Evolutionary conservation across 2,888 invertebrate species (phyloP), one percentile per base, ranked within the genome.

Genomic region (Clanis bilineata): DNA sequence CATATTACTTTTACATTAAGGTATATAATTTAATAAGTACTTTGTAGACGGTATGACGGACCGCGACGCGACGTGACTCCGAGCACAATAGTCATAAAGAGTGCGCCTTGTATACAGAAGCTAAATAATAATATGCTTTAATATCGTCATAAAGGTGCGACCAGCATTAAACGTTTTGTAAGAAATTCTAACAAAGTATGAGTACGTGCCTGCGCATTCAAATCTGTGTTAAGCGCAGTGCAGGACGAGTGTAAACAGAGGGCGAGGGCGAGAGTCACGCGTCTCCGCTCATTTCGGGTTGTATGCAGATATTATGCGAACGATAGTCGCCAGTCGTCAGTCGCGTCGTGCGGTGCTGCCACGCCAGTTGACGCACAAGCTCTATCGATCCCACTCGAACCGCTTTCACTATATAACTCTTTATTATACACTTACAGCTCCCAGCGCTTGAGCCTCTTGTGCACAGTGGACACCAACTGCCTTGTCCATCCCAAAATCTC

Each of bases 231-330:
- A 32, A 51, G 15, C 18, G 51, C 51, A 36, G 10, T 36, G 36
- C 36, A 36, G 10, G 12, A 25, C 3, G 4, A 9, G 10, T 15
- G 32, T 32, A 18, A 32, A 51, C 51, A 51, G 10, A 51, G 32
- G 28, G 51, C 51, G 15, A 28, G 47, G 51, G 28, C 51, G 51
- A 32, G 32, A 32, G 51, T 51, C 51, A 21, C 32, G 32, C 32
- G 32, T 2, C 32, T 32, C 18, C 51, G 18, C 18, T 51, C 18
- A 51, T 32, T 51, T 32, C 18, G 32, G 51, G 10, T 51, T 51
- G 32, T 32, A 51, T 32, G 51, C 51, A 51, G 51, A 51, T 32
- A 32, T 6, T 28, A 18, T 44, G 9, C 22, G 21, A 22, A 5
- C 21, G 21, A 6, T 6, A 4, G 3, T 6, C 25, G 25, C 6